These are phyloP conservation scores for Toxotes lorentzi DNA, from an alignment of 2,797 vertebrate genomes.

Conservation along the genomic window DNA sequence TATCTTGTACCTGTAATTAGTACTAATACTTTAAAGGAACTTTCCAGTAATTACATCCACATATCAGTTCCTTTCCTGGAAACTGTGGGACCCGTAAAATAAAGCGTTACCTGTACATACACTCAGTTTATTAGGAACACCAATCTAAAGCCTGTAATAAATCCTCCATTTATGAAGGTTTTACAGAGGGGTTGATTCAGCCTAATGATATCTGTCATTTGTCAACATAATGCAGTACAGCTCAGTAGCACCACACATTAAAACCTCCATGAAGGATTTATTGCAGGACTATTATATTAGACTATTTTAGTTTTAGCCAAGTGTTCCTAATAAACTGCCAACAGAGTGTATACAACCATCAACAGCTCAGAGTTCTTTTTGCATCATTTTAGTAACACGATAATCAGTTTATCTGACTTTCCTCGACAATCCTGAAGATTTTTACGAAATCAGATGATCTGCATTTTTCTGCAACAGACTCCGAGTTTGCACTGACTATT, in stretches of 20 bases:
- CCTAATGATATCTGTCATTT: too few relatives aligned
- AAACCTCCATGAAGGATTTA: background rate
- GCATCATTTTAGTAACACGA: background rate
- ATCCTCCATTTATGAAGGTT: background rate
- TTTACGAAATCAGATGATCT: too few relatives aligned
- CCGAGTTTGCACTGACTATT: too few relatives aligned
- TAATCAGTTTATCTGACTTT: background rate
- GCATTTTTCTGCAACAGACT: background rate
- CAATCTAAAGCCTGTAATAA: background rate
- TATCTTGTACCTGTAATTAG: background rate
- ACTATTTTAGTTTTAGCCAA: too few relatives aligned
- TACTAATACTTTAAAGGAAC: background rate
- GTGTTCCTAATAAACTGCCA: too few relatives aligned
- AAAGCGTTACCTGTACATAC: background rate
- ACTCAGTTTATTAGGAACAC: background rate
- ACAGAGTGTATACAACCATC: background rate
- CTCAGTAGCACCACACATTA: too few relatives aligned
- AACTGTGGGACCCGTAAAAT: background rate
- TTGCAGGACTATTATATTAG: background rate
- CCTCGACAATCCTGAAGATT: too few relatives aligned
- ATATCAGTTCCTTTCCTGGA: background rate
- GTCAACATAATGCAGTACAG: too few relatives aligned
- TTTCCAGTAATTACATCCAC: background rate
- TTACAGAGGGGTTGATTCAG: too few relatives aligned
- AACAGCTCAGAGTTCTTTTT: background rate